Base-by-base conservation (phyloP, 2,797 vertebrate species). In the Hemibagrus guttatus region DNA sequence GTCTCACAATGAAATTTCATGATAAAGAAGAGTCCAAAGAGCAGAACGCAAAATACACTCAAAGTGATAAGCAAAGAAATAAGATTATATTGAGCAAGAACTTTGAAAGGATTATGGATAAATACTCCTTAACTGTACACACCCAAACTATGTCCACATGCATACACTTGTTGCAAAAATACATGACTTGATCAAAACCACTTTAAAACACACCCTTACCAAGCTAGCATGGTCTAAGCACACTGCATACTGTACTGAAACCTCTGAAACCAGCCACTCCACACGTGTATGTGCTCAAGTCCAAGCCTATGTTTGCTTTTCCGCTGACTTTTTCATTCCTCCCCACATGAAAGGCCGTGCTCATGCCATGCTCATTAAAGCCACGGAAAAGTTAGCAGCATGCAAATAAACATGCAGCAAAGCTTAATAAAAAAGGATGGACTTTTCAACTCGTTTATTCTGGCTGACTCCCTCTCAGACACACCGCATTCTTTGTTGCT, bases 271-370 rank as follows among this genome's bases (percentile, higher is more conserved):
- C 58, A 63, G 35, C 68, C 35, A 8, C 69, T 81, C 63, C 80
- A 88, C 89, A 89, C 86, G n/a, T 58, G 79, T 61, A 74, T 56
- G 46, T 13, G 39, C 82, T 89, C 76, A 83, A 54, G 78, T 16
- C 82, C 28, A 71, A 84, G 35, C 54, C 81, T 39, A 39, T 84
- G 82, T 89, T 86, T 88, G 83, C 86, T 89, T 89, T 89, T 90
- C 85, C 85, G 17, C 84, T 86, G 87, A 68, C 87, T 87, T 87
- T 86, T 79, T 85, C 56, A 85, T 81, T 89, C 85, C 75, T 86
- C 83, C 28, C 89, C 90, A 93, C 89, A 92, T 89, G 88, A 91
- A 93, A 93, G 90, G 87, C 85, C 75, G 74, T 83, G 90, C 91
- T 89, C 74, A 92, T 92, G 90, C 88, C 85, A 79, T 83, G 88